Evolutionary conservation across 30 jellyfish, hydroid and myxozoan genomes (phyloP).

Genomic region (Euphysa ruthae): DNA sequence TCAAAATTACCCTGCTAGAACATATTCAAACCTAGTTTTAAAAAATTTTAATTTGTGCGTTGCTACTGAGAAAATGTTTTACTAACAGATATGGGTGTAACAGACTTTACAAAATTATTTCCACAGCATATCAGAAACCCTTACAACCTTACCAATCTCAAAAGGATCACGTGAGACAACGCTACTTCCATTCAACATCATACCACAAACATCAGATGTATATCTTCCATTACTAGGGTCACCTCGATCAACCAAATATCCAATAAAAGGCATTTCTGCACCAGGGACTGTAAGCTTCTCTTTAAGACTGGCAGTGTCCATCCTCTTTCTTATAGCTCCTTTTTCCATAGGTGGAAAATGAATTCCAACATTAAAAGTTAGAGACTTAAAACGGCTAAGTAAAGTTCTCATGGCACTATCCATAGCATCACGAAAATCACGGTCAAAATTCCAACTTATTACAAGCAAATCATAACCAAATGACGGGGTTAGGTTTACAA

Average conservation of each 20-base stretch:
- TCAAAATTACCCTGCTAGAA: too few species aligned
- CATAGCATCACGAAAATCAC: constrained; percentile 37
- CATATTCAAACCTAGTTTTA: too few species aligned
- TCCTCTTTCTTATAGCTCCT: constrained; percentile 15
- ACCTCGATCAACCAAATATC: constrained; percentile 38
- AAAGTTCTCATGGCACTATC: constrained; percentile 20
- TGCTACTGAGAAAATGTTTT: too few species aligned
- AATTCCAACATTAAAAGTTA: constrained; percentile 26
- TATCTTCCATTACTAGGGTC: constrained; percentile 27
- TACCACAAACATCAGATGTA: constrained; percentile 37
- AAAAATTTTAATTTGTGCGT: too few species aligned
- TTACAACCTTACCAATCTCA: constrained; percentile 8
- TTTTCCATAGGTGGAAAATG: constrained; percentile 34
- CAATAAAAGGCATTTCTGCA: constrained; percentile 27
- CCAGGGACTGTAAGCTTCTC: background rate
- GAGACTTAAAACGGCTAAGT: constrained; percentile 13
- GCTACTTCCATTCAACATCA: constrained; percentile 30
- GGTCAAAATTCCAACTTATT: constrained; percentile 28
- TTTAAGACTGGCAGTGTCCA: background rate
- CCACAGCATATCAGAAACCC: constrained; percentile 25
- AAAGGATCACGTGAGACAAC: constrained; percentile 40
- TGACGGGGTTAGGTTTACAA: constrained; percentile 19
- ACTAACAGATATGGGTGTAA: too few species aligned
- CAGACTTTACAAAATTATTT: too few species aligned
- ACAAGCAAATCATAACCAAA: constrained; percentile 34